Evolutionary conservation across 2,888 invertebrate genomes (phyloP), one percentile per base, ranked within the genome.

Genomic region (Perithous albicinctus): DNA sequence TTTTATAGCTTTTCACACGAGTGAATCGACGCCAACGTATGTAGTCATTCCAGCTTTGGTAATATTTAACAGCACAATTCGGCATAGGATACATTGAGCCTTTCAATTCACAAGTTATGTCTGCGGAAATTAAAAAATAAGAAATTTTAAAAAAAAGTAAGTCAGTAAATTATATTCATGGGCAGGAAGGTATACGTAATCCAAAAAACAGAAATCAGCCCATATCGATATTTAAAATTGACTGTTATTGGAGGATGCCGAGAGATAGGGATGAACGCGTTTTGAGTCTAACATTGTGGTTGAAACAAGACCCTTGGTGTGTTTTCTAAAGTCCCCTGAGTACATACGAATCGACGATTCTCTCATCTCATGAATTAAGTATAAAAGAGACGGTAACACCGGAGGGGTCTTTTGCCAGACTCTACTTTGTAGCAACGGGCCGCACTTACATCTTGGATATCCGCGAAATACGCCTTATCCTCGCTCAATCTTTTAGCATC

Each of bases 321-420:
- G 35, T 69, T 12, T 72, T 32, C 41, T 78, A 69, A 41, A 69
- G 64, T 2, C 29, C 56, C 35, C 64, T 38, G 29, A 38, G 26
- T 23, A 61, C 43, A 63, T 41, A 43, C 29, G 15, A 56, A 59
- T 41, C 61, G 48, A 59, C 73, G 35, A 32, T 61, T 69, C 78
- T 63, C 69, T 61, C 69, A 54, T 69, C 77, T 81, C 77, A 74
- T 78, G 81, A 81, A 81, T 81, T 81, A 81, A 67, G 74, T 64
- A 81, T 81, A 73, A 78, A 69, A 61, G 64, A 56, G 73, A 56
- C 18, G 29, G 38, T 69, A 78, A 73, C 46, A 18, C 66, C 26
- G 15, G 59, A 69, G 51, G 66, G 38, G 69, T n/a, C 56, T 23
- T 43, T 38, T 35, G 29, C 54, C 63, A 59, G 69, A 74, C 69